These are phyloP conservation scores for Temnothorax curvispinosus DNA, from an alignment of 1,140 invertebrate genomes.

Conservation along the genomic window DNA sequence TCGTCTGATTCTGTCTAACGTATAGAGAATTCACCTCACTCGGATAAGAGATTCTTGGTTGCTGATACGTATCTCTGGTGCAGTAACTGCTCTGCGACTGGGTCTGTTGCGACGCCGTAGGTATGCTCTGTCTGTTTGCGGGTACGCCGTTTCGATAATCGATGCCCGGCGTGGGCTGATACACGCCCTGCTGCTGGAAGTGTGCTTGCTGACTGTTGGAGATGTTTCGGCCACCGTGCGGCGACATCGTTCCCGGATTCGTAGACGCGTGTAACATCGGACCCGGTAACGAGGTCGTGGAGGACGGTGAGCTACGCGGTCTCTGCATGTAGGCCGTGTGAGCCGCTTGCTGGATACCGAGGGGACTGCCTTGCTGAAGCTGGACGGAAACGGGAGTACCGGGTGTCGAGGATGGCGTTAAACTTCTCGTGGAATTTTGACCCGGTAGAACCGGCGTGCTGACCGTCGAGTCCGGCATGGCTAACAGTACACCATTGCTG, in stretches of 20 bases:
- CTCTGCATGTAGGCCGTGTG: constrained; percentile 83
- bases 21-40: constrained; percentile 86
- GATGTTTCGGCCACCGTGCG: constrained; percentile 76
- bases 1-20: constrained; percentile 82
- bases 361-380: constrained; percentile 84
- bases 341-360: constrained; percentile 77
- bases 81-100: constrained; percentile 81
- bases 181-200: constrained; percentile 80
- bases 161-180: constrained; percentile 75
- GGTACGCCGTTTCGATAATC: constrained; percentile 84
- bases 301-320: constrained; percentile 83
- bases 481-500: constrained; percentile 82
- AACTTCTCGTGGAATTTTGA: constrained; percentile 87
- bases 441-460: constrained; percentile 80
- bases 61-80: constrained; percentile 79
- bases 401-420: constrained; percentile 89
- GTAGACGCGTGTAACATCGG: constrained; percentile 75
- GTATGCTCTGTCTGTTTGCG: constrained; percentile 74
- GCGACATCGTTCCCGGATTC: constrained; percentile 76
- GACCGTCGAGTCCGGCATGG: constrained; percentile 84
- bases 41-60: constrained; percentile 78
- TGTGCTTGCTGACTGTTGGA: constrained; percentile 72
- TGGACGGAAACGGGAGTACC: constrained; percentile 88
- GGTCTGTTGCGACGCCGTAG: constrained; percentile 73
- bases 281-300: constrained; percentile 76